Percentiles rank a stretch among this genome's conserved stretches.
phyloP scores from a whole-genome alignment of 2,113 vertebrate species.

The Rhea pennata region DNA sequence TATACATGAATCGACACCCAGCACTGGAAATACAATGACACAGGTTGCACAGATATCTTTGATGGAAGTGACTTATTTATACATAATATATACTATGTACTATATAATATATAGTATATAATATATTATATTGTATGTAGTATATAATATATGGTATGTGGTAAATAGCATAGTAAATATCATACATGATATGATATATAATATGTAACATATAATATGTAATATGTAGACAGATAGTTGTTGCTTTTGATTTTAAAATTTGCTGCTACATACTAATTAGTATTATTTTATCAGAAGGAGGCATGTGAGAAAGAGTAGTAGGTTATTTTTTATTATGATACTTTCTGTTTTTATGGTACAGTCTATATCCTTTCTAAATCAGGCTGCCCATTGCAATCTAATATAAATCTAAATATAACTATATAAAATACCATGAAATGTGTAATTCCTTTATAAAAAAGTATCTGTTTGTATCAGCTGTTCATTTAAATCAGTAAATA shows the following conservation, averaged over 20 bases:
- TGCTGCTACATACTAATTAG: background rate
- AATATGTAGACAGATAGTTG: background rate
- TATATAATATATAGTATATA: no score
- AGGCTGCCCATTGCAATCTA: background rate
- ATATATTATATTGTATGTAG: background rate
- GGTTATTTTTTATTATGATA: background rate
- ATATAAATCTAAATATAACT: background rate
- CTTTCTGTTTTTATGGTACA: background rate
- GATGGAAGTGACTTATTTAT: background rate
- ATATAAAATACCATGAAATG: background rate
- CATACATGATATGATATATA: background rate
- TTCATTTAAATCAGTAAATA: background rate
- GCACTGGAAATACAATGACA: background rate
- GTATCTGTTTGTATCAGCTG: background rate
- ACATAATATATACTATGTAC: background rate
- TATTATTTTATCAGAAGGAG: background rate
- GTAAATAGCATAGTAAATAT: background rate
- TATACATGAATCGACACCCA: background rate
- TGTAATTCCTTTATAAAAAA: background rate
- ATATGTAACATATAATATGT: background rate
- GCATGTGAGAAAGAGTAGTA: background rate
- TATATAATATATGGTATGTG: background rate
- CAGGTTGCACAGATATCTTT: background rate
- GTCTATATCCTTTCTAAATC: background rate
- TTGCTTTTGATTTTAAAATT: background rate